Evolutionary conservation across 2,797 vertebrate species (phyloP).

Genomic region (Sebastes melanostomus): DNA sequence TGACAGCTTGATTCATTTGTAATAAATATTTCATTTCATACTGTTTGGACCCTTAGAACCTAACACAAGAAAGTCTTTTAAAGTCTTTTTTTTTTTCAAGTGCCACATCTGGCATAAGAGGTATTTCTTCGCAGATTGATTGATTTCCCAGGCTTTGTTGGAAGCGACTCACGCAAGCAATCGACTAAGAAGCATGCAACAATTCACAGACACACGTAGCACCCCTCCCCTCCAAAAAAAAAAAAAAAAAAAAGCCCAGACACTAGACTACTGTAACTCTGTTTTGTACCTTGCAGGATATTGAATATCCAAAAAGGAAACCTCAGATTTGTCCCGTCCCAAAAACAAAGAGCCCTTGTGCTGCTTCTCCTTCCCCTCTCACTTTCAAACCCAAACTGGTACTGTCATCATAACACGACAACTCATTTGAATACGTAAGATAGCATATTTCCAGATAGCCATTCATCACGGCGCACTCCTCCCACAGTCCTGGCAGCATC

Average conservation of each 20-base stretch:
- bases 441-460: constrained; percentile 38
- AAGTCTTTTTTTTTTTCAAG: constrained; percentile 49
- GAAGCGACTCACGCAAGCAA: constrained; percentile 68
- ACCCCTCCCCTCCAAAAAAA: constrained; percentile 7
- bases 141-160: constrained; percentile 79
- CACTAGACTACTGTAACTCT: constrained; percentile 76
- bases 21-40: constrained; percentile 62
- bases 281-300: constrained; percentile 78
- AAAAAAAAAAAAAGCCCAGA: constrained; percentile 43
- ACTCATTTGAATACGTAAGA: constrained; percentile 16
- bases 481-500: constrained; percentile 43
- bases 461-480: constrained; percentile 43
- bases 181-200: constrained; percentile 70
- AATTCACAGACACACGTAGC: constrained; percentile 69
- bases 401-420: constrained; percentile 57
- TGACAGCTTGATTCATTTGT: constrained; percentile 66
- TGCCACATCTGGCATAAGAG: constrained; percentile 75
- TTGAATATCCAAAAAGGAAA: constrained; percentile 82
- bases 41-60: constrained; percentile 48
- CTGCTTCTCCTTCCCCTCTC: constrained; percentile 27
- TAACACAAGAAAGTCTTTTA: constrained; percentile 54
- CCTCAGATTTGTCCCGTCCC: constrained; percentile 77
- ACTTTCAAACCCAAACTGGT: constrained; percentile 36
- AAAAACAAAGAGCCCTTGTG: constrained; percentile 79
- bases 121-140: constrained; percentile 73